Evolutionary conservation across 2,888 invertebrate genomes (phyloP).

Genomic region (Hydraecia micacea): DNA sequence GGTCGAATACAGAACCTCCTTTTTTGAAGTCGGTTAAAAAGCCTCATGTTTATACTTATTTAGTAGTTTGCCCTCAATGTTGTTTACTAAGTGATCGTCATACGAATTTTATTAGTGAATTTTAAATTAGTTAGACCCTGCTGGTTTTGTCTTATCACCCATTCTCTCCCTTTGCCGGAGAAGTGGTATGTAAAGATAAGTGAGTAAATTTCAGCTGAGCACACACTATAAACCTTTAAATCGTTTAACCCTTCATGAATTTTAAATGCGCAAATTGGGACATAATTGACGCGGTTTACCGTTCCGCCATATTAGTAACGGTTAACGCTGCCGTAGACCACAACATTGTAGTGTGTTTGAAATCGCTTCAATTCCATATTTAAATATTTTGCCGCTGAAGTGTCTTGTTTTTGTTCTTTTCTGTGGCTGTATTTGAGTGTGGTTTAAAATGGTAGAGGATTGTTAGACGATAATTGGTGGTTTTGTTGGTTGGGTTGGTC

Average conservation of each 20-base stretch:
- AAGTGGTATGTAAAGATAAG: slow-evolving; percentile 34
- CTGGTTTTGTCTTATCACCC: slow-evolving; percentile 16
- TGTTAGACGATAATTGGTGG: neutral
- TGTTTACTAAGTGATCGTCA: neutral
- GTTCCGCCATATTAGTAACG: slow-evolving; percentile 67
- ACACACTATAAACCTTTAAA: slow-evolving; percentile 57
- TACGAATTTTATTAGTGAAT: neutral
- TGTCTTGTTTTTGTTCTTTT: slow-evolving; percentile 39
- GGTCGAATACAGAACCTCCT: too few relatives aligned
- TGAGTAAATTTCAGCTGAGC: slow-evolving; percentile 32
- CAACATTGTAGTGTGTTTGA: slow-evolving; percentile 66
- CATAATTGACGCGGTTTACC: slow-evolving; percentile 68
- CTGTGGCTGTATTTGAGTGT: slow-evolving; percentile 14
- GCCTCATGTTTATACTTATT: too few relatives aligned
- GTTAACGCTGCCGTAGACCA: slow-evolving; percentile 63
- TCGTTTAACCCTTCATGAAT: slow-evolving; percentile 65
- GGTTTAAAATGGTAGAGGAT: slow-evolving; percentile 4
- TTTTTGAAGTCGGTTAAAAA: too few relatives aligned
- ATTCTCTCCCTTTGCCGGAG: neutral
- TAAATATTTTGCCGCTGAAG: slow-evolving; percentile 40
- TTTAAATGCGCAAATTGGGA: slow-evolving; percentile 65
- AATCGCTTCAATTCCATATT: slow-evolving; percentile 58
- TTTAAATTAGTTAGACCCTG: slow-evolving; percentile 24
- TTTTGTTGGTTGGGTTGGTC: neutral
- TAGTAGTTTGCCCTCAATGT: neutral